phyloP scores from a whole-genome alignment of 2,113 vertebrate genomes.

The western clawed frog (Xenopus tropicalis) region UCB_Xtro_10.0 CM004446.2:102881001-102881500 shows the following conservation, averaged over 20 bases:
- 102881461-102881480: conserved; percentile 45
- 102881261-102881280: conserved; percentile 47
- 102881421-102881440: conserved; percentile 34
- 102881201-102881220: conserved; percentile 64
- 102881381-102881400: not conserved
- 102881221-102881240: conserved; percentile 62
- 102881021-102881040: conserved; percentile 62
- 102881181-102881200: conserved; percentile 59
- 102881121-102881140: conserved; percentile 58
- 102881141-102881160: conserved; percentile 61
- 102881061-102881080: conserved; percentile 68
- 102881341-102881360: conserved; percentile 12
- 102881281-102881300: conserved; percentile 34
- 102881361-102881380: conserved; percentile 9
- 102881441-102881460: conserved; percentile 42
- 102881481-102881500: not conserved
- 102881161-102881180: conserved; percentile 73
- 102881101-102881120: conserved; percentile 47
- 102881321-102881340: conserved; percentile 2
- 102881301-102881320: conserved; percentile 7
- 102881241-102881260: conserved; percentile 67
- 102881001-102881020: conserved; percentile 64
- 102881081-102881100: conserved; percentile 59
- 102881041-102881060: conserved; percentile 64
- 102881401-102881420: conserved; percentile 17